A percentile compares a stretch with the other conserved stretches of the same genome.
phyloP scores from a whole-genome alignment of 1,140 invertebrate species.

The roundworm (Caenorhabditis elegans) region WBcel235 BX284605.5:6965501-6966000 shows the following conservation, averaged over 20 bases:
- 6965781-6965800: conserved; percentile 10
- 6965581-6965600: conserved; percentile 57
- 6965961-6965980: conserved; percentile 46
- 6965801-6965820: background rate
- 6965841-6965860: too few relatives aligned
- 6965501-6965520: conserved; percentile 59
- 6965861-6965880: too few relatives aligned
- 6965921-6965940: conserved; percentile 43
- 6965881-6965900: conserved; percentile 36
- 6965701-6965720: conserved; percentile 49
- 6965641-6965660: conserved; percentile 57
- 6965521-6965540: conserved; percentile 58
- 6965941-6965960: conserved; percentile 40
- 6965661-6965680: conserved; percentile 62
- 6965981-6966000: conserved; percentile 49
- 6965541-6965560: conserved; percentile 58
- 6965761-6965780: conserved; percentile 13
- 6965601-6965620: conserved; percentile 61
- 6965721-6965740: conserved; percentile 37
- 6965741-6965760: background rate
- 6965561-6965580: conserved; percentile 55
- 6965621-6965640: conserved; percentile 56
- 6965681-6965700: conserved; percentile 57
- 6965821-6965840: conserved; percentile 23
- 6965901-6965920: conserved; percentile 46